These are phyloP conservation scores for Malurus cyaneus DNA, from an alignment of 2,113 vertebrate species.

Conservation along the genomic window DNA sequence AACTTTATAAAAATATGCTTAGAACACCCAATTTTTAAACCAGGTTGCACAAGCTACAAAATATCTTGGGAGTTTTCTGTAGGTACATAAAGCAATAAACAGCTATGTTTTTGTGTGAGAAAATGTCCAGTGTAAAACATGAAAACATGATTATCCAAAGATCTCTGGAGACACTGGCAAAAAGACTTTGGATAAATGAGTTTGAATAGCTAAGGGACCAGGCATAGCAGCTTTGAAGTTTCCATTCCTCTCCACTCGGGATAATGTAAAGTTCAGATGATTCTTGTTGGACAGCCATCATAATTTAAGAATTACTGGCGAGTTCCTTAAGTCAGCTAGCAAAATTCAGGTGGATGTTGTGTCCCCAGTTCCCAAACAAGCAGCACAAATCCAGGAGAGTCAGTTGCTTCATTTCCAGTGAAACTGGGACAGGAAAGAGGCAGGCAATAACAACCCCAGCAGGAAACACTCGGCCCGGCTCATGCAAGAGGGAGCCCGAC, in stretches of 20 bases:
- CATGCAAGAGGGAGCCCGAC: neutral
- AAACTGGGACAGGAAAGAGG: neutral
- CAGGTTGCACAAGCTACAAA: neutral
- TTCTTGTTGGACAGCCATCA: neutral
- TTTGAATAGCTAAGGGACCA: conserved; percentile 8
- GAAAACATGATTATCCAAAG: neutral
- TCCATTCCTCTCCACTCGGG: neutral
- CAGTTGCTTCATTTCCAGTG: neutral
- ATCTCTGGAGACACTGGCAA: neutral
- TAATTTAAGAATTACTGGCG: neutral
- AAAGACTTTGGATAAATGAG: conserved; percentile 9
- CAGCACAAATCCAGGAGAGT: neutral
- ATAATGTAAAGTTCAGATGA: neutral
- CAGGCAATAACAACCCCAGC: neutral
- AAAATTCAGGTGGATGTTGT: neutral
- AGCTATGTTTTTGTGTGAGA: neutral
- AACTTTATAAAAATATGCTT: neutral
- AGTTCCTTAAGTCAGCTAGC: neutral
- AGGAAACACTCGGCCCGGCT: neutral
- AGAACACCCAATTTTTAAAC: neutral
- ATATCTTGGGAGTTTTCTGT: neutral
- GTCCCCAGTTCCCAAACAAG: neutral
- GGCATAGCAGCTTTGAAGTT: conserved; percentile 12
- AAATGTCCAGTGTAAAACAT: neutral
- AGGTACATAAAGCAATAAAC: neutral